Percentiles rank a stretch among this genome's conserved stretches.
These are phyloP conservation scores for Lepeophtheirus nordmannii DNA, from an alignment of 2,888 invertebrate species.

Conservation along the genomic window DNA sequence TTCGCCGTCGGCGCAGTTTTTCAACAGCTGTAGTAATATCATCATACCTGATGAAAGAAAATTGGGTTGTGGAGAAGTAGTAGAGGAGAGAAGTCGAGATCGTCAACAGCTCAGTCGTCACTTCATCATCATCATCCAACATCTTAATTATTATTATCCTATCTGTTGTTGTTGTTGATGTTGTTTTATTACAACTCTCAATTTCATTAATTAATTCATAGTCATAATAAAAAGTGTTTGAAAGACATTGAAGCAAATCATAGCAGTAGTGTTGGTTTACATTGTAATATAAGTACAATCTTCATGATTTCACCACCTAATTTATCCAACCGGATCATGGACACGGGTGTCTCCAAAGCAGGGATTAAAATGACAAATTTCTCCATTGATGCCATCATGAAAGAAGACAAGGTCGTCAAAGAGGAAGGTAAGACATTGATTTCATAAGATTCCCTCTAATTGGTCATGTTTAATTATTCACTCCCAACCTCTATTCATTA, in stretches of 20 bases:
- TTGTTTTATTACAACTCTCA: too few relatives aligned
- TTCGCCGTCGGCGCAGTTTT: slow-evolving; percentile 9
- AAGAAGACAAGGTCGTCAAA: slow-evolving; percentile 6
- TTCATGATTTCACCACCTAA: background rate
- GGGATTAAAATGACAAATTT: slow-evolving; percentile 21
- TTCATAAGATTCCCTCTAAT: background rate
- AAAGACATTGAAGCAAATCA: too few relatives aligned
- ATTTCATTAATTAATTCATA: too few relatives aligned
- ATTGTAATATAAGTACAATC: background rate
- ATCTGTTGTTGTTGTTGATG: too few relatives aligned
- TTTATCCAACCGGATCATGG: background rate
- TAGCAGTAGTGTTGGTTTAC: background rate
- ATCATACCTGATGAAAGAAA: background rate
- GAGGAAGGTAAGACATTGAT: background rate
- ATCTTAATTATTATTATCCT: too few relatives aligned
- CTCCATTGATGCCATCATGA: slow-evolving; percentile 24
- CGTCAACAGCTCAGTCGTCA: background rate
- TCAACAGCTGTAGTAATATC: background rate
- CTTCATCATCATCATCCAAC: background rate
- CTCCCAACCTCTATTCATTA: too few relatives aligned
- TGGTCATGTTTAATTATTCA: background rate
- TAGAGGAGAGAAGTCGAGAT: background rate
- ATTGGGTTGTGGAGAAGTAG: background rate
- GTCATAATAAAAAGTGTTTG: too few relatives aligned
- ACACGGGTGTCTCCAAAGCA: background rate